A percentile compares a stretch with the other conserved stretches of the same genome.
Conservation (phyloP, 35 echinoderm and acorn worm genomes). For the Hemicentrotus pulcherrimus region DNA sequence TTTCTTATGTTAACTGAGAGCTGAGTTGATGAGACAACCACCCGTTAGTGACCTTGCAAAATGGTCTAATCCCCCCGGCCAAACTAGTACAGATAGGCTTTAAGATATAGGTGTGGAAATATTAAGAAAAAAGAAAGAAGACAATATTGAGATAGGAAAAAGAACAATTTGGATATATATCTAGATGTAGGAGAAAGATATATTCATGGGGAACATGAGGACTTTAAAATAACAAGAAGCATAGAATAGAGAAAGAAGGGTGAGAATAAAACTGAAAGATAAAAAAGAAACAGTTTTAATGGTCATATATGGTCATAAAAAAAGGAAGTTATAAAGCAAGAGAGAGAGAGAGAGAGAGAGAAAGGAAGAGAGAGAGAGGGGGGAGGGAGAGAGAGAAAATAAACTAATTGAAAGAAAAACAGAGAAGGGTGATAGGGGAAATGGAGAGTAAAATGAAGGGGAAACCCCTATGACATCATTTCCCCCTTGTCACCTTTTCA, state of each 20-base stretch:
- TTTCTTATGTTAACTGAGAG: too few species aligned
- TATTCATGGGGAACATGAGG: neutral
- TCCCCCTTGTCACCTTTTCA: neutral
- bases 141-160: neutral
- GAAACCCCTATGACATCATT: constrained; percentile 5
- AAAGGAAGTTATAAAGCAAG: neutral
- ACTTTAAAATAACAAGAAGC: neutral
- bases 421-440: neutral
- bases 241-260: neutral
- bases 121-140: too few species aligned
- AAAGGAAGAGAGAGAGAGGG: neutral
- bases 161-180: neutral
- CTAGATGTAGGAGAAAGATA: neutral
- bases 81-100: too few species aligned
- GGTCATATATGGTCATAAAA: neutral
- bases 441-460: neutral
- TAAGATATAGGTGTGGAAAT: too few species aligned
- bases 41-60: too few species aligned
- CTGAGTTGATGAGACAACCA: too few species aligned
- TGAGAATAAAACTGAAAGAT: neutral
- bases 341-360: neutral
- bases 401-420: neutral
- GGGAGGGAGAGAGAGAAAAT: neutral
- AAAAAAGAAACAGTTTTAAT: neutral
- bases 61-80: too few species aligned